Evolutionary conservation across 2,888 invertebrate genomes (phyloP).

Genomic region (Zele albiditarsus): DNA sequence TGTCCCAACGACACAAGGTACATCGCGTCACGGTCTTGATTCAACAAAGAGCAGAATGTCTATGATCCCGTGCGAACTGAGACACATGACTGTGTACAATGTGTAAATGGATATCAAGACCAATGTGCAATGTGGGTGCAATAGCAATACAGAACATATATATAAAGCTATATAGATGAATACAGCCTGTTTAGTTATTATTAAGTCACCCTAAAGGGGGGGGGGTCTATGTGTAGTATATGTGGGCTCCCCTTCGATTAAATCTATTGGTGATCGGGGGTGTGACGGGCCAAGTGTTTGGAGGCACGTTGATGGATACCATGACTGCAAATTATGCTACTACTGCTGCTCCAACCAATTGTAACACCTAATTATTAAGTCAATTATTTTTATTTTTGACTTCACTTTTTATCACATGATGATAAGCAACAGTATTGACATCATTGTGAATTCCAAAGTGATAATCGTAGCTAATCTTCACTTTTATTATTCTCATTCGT

Average conservation of each 20-base stretch:
- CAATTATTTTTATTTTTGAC: conserved; percentile 19
- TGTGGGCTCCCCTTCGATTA: conserved; percentile 39
- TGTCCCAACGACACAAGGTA: conserved; percentile 17
- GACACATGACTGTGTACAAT: conserved; percentile 58
- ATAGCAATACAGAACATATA: conserved; percentile 38
- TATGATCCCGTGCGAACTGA: conserved; percentile 59
- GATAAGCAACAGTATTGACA: too few relatives aligned
- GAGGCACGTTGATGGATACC: conserved; percentile 17
- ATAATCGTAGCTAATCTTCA: too few relatives aligned
- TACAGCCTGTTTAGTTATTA: conserved; percentile 64
- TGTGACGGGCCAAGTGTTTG: conserved; percentile 25
- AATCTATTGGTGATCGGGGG: conserved; percentile 59
- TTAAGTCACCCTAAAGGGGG: conserved; percentile 66
- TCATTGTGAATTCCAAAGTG: too few relatives aligned
- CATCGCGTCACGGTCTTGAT: conserved; percentile 30
- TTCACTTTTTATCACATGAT: too few relatives aligned
- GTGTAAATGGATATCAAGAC: conserved; percentile 39
- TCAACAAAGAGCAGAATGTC: conserved; percentile 17
- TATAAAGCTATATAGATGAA: conserved; percentile 41
- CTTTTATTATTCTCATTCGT: too few relatives aligned
- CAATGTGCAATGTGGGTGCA: conserved; percentile 43
- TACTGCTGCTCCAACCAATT: conserved; percentile 5
- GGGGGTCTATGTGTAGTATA: conserved; percentile 38
- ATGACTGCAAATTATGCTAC: conserved; percentile 9
- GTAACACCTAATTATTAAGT: conserved; percentile 7